phyloP scores from a whole-genome alignment of 2,888 invertebrate genomes.

The Encarsia formosa region DNA sequence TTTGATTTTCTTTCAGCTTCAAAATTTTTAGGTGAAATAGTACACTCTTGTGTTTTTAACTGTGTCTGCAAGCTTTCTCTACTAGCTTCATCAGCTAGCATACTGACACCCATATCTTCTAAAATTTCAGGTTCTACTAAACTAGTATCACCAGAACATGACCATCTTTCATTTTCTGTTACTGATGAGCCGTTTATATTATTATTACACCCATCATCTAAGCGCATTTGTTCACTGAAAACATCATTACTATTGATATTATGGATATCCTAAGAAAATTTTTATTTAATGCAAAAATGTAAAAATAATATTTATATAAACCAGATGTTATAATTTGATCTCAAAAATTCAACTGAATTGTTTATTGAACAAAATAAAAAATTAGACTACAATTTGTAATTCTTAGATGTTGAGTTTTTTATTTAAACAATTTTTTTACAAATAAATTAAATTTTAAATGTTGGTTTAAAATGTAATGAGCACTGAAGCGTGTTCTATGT shows the following conservation, averaged over 20 bases:
- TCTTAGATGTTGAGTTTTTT: not conserved
- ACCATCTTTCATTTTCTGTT: conserved; percentile 40
- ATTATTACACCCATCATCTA: conserved; percentile 46
- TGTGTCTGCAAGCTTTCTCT: conserved; percentile 42
- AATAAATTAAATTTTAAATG: too few relatives aligned
- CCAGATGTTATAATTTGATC: not conserved
- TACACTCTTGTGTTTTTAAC: conserved; percentile 46
- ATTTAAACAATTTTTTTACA: too few relatives aligned
- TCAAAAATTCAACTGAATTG: not conserved
- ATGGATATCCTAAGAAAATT: too few relatives aligned
- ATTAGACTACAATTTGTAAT: too few relatives aligned
- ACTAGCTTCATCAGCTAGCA: conserved; percentile 55
- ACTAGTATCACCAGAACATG: conserved; percentile 43
- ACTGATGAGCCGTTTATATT: conserved; percentile 39
- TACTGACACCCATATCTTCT: conserved; percentile 61
- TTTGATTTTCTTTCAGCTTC: conserved; percentile 34
- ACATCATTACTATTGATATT: too few relatives aligned
- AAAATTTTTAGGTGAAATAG: conserved; percentile 37
- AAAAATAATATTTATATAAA: not conserved
- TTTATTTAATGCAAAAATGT: too few relatives aligned
- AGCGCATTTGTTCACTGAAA: conserved; percentile 42
- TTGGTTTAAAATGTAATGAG: too few relatives aligned
- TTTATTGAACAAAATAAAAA: not conserved
- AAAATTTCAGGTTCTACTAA: conserved; percentile 53
- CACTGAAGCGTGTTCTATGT: too few relatives aligned